Base-by-base conservation (phyloP, 2,797 vertebrate species). In the Jordanella pulchra region DNA sequence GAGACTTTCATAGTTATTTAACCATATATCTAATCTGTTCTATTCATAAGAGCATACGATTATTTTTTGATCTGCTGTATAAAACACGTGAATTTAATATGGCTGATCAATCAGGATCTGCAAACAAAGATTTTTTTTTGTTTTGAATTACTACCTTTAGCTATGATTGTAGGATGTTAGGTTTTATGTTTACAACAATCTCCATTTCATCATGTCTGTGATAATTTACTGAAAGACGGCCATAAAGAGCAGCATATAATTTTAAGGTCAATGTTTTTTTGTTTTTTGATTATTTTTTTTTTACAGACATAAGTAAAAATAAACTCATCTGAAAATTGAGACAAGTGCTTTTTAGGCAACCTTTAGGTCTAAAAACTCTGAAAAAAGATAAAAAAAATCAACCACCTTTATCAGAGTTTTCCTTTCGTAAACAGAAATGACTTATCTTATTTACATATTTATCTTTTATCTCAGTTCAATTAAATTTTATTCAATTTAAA, bases 31-130 rank as follows among this genome's bases (percentile, higher is more conserved):
- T 73, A 76, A 75, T 30, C 27, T 79, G 82, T 56, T 39, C 27
- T 66, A 23, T 14, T 80, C 73, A 87, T 88, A 86, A 91, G 82
- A 44, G 61, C 28, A 47, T 70, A 75, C 21, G 3, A 68, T 76
- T 55, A 86, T 65, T 32, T 58, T 23, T 68, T 65, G 55, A 90
- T 89, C 88, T 39, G 9, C 9, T 39, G n/a, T 80, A 90, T 87
- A 87, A 72, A 81, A 80, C 65, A 76, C 70, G 45, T 35, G 35
- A 68, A 55, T 66, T 55, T 23, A 76, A 80, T 42, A 65, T 42
- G 67, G 67, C 79, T 42, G 1, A 78, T 78, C 79, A 69, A 73
- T 75, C 67, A 80, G 30, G 21, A 45, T 50, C n/a, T 50, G 17
- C 17, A 69, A 70, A 81, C 18, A 58, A 51, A 69, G 42, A 50